Conservation (phyloP, 2,888 invertebrate genomes). For the Neria commutata region DNA sequence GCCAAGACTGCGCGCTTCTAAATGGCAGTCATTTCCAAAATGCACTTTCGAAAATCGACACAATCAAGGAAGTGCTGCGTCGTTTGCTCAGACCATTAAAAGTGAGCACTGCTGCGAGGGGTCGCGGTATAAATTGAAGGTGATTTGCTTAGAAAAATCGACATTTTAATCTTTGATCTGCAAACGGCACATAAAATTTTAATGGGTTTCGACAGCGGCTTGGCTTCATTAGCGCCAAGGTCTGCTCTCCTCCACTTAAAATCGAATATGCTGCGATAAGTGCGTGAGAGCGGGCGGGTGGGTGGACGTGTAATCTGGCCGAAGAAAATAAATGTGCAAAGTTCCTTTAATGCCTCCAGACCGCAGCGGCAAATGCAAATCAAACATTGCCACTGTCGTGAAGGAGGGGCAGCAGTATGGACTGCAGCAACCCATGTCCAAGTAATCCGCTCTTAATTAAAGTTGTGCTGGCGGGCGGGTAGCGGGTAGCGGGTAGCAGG, state of each 20-base stretch:
- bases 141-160: conserved; percentile 26
- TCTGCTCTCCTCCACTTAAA: background rate
- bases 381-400: conserved; percentile 28
- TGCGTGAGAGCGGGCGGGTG: background rate
- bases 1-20: background rate
- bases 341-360: conserved; percentile 46
- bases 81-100: conserved; percentile 19
- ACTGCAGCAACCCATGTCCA: conserved; percentile 48
- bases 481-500: conserved; percentile 2
- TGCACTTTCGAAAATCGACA: conserved; percentile 10
- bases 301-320: conserved; percentile 41
- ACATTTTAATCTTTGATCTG: conserved; percentile 26
- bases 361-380: conserved; percentile 61
- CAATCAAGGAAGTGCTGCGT: conserved; percentile 8
- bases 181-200: conserved; percentile 47
- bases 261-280: conserved; percentile 16
- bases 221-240: background rate
- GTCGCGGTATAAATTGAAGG: background rate
- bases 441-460: conserved; percentile 62
- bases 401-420: background rate
- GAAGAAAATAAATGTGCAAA: conserved; percentile 29
- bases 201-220: conserved; percentile 52
- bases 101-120: background rate
- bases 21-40: background rate
- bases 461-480: conserved; percentile 38